A percentile compares a stretch with the other conserved stretches of the same genome.
These are phyloP conservation scores for Nasonia oneida DNA, from an alignment of 2,888 invertebrate genomes.

Conservation along the genomic window DNA sequence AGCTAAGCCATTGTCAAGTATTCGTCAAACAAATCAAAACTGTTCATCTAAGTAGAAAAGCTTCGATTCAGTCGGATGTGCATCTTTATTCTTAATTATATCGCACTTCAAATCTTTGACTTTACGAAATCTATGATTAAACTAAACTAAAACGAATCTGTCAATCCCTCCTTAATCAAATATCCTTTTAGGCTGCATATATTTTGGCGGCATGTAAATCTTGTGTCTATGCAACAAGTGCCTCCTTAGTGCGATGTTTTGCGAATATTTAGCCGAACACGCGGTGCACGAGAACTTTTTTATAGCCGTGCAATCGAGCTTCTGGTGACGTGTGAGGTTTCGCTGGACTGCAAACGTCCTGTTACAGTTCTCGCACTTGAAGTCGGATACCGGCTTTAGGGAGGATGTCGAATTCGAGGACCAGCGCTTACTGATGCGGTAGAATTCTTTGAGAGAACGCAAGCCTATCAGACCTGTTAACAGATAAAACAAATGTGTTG, in stretches of 20 bases:
- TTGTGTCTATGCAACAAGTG: slow-evolving; percentile 68
- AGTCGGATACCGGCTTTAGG: not conserved
- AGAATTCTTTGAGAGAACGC: slow-evolving; percentile 51
- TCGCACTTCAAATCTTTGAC: not conserved
- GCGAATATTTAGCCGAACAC: slow-evolving; percentile 66
- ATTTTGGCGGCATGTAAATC: slow-evolving; percentile 67
- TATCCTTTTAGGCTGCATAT: slow-evolving; percentile 60
- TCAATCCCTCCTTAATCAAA: slow-evolving; percentile 54
- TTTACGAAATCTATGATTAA: not conserved
- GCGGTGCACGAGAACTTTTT: slow-evolving; percentile 66
- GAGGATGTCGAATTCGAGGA: not conserved
- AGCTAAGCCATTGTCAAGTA: not conserved
- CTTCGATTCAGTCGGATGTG: not conserved
- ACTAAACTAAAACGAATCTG: not conserved
- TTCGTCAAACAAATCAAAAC: not conserved
- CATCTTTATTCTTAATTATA: no score
- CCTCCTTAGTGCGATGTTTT: slow-evolving; percentile 67
- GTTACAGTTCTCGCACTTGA: slow-evolving; percentile 14
- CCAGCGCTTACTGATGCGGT: slow-evolving; percentile 56
- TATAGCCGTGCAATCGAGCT: slow-evolving; percentile 81
- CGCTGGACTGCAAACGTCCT: not conserved
- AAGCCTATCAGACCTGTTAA: not conserved
- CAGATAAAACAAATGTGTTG: not conserved
- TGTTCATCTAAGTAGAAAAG: not conserved
- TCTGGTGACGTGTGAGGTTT: slow-evolving; percentile 81